Percentiles rank a stretch among this genome's conserved stretches.
Conservation (phyloP, 1,140 invertebrate species). For the Pissodes strobi region DNA sequence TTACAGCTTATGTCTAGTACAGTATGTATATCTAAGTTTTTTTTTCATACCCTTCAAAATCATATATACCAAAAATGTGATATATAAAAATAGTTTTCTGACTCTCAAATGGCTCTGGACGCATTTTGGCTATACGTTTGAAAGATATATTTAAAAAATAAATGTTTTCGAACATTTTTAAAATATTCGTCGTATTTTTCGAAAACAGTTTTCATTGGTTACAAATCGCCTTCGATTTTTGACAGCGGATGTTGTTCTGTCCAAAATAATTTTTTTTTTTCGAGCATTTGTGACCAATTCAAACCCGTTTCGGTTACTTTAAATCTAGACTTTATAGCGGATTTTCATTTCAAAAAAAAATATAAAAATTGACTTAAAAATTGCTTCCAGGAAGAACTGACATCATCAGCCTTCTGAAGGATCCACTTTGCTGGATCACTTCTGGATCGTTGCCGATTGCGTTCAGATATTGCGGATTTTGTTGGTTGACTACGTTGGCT, state of each 20-base stretch:
- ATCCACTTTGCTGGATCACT: conserved; percentile 86
- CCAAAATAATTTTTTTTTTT: no score
- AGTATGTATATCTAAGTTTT: not conserved
- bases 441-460: conserved; percentile 61
- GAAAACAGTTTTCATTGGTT: no score
- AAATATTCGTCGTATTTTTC: conserved; percentile 42
- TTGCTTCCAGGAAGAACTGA: conserved; percentile 80
- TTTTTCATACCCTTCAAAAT: conserved; percentile 18
- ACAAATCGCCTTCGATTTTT: no score
- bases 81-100: conserved; percentile 6
- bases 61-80: conserved; percentile 1
- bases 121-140: conserved; percentile 35
- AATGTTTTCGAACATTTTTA: conserved; percentile 42
- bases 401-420: conserved; percentile 90
- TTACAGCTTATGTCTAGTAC: no score
- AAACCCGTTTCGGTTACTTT: no score
- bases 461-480: conserved; percentile 50
- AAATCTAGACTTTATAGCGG: no score
- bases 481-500: conserved; percentile 38
- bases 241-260: no score
- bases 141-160: conserved; percentile 37
- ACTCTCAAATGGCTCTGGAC: conserved; percentile 42
- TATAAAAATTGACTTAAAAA: conserved; percentile 60
- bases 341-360: no score
- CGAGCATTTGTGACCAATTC: no score